Evolutionary conservation across 2,113 vertebrate species (phyloP), one percentile per base, ranked within the genome.

Genomic region (Psilopsiagon aymara): DNA sequence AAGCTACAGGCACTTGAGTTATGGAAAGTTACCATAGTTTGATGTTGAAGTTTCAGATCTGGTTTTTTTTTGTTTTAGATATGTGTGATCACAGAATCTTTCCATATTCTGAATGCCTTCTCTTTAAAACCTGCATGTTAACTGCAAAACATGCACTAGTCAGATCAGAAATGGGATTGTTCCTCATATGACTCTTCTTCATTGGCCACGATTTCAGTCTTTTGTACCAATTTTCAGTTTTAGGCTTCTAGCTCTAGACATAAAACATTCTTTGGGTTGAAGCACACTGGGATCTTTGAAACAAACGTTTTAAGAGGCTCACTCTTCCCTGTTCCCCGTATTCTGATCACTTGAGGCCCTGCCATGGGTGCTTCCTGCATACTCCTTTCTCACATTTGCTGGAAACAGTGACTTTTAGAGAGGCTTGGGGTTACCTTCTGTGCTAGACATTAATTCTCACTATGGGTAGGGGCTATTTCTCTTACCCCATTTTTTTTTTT

Each of bases 321-420:
- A 35, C 73, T 16, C 11, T 18, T 1, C 1, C 5, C 4, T 2
- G 2, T 35, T 17, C 11, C 11, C 5, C 0, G 11, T n/a, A 24
- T 87, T 79, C n/a, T 85, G 16, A 43, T 77, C 5, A 6, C 31
- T 63, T 49, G 41, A 74, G 53, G 29, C 27, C 16, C 24, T 6
- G 77, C n/a, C 10, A 1, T 37, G 27, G 25, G 13, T 59, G 21
- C 19, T 73, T 70, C 37, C 81, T 74, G 17, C 24, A 11, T 66
- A 16, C 2, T 80, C 23, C 33, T 77, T 77, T 80, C 44, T 49
- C 10, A 23, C 13, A 35, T 66, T 18, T 55, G 13, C 35, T 83
- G 33, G 13, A 39, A 90, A 43, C 19, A 70, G 18, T 62, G 33
- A 64, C 71, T 88, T 87, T 35, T 74, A 3, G 19, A 43, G 33